Percentiles rank a stretch among this genome's conserved stretches.
Conservation (phyloP, 30 jellyfish, hydroid and myxozoan genomes). For the Pseudorhiza aurosa region DNA sequence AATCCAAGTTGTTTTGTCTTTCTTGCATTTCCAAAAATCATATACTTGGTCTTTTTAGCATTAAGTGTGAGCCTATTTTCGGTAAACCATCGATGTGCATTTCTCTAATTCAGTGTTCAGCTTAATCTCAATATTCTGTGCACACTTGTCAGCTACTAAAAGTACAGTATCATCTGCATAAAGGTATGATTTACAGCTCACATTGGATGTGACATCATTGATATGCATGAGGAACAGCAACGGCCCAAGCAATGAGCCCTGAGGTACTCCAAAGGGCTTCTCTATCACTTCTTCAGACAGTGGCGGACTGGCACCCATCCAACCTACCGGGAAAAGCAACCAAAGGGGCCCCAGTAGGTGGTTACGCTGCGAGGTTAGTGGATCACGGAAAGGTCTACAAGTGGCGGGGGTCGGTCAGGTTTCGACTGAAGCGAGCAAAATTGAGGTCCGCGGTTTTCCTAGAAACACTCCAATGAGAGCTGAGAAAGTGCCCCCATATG, state of each 20-base stretch:
- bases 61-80: slow-evolving; percentile 26
- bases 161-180: slow-evolving; percentile 11
- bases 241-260: slow-evolving; percentile 12
- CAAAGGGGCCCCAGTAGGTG: too few species aligned
- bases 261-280: background rate
- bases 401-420: too few species aligned
- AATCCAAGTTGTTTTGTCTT: slow-evolving; percentile 12
- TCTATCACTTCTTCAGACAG: background rate
- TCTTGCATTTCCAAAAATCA: slow-evolving; percentile 27
- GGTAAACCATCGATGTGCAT: slow-evolving; percentile 12
- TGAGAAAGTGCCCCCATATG: too few species aligned
- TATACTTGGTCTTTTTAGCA: slow-evolving; percentile 17
- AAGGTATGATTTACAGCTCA: slow-evolving; percentile 7
- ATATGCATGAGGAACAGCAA: background rate
- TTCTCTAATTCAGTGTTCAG: slow-evolving; percentile 6
- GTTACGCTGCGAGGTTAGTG: too few species aligned
- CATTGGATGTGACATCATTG: slow-evolving; percentile 12
- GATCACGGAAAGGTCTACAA: too few species aligned
- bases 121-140: slow-evolving; percentile 6
- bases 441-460: too few species aligned
- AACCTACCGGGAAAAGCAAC: too few species aligned
- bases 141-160: slow-evolving; percentile 8
- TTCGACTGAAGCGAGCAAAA: too few species aligned
- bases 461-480: too few species aligned
- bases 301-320: too few species aligned